phyloP scores from a whole-genome alignment of 2,113 vertebrate species.

The Stercorarius parasiticus region DNA sequence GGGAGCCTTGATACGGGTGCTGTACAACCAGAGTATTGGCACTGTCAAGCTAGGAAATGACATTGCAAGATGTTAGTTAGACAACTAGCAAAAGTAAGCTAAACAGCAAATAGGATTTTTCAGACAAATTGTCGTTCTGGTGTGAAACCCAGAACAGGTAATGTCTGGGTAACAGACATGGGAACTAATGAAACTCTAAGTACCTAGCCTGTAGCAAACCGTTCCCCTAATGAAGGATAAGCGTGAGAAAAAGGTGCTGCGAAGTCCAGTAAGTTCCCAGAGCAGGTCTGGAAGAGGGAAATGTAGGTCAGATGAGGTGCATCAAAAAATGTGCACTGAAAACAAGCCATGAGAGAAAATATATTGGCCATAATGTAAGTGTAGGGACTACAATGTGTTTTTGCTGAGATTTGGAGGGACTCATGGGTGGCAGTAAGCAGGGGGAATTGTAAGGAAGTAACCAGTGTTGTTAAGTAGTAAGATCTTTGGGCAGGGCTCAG shows the following conservation, averaged over 20 bases:
- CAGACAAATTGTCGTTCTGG: not conserved
- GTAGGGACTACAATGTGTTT: not conserved
- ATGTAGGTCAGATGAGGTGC: not conserved
- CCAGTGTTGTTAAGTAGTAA: not conserved
- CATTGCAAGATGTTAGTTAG: not conserved
- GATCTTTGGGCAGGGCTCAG: not conserved
- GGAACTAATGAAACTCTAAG: not conserved
- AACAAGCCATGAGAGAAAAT: not conserved
- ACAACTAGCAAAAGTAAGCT: not conserved
- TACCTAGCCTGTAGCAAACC: not conserved
- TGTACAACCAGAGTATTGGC: not conserved
- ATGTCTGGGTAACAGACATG: not conserved
- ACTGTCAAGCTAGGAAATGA: not conserved
- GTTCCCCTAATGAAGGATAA: not conserved
- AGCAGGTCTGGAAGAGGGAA: not conserved
- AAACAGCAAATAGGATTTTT: not conserved
- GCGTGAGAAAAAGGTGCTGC: not conserved
- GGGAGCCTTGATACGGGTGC: not conserved
- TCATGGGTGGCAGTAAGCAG: rapidly evolving
- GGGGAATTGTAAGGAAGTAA: not conserved
- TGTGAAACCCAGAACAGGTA: not conserved
- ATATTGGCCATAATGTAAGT: rapidly evolving
- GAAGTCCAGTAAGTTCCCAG: not conserved
- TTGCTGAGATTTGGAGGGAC: not conserved
- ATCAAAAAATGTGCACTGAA: not conserved